Evolutionary conservation across 2,888 invertebrate genomes (phyloP), one percentile per base, ranked within the genome.

Genomic region (Stenolophus ochropezus): DNA sequence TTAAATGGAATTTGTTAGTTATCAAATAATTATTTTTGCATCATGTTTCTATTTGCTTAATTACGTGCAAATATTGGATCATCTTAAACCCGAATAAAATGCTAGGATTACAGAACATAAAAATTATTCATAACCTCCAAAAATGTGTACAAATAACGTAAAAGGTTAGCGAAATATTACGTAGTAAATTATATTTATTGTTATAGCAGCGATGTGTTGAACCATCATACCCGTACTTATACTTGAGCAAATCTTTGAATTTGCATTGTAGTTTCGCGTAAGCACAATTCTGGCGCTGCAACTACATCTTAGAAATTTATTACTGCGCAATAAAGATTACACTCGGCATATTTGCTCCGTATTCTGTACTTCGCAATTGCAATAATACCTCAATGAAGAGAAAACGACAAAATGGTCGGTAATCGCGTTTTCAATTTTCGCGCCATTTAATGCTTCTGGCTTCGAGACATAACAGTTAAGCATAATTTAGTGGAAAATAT

Each of bases 401-500:
- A 27, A 75, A 75, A 77, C 77, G 65, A 77, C 77, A 65, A 77
- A 77, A 65, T 49, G 47, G 65, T 47, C 42, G 21, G 77, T 77
- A 61, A 65, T 77, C 61, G 61, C 61, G 47, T 77, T 61, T 65
- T 61, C 47, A 69, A 80, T 80, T 73, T 73, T 71, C 80, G 80
- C 58, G 71, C 80, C 80, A 80, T 80, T 80, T 73, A 80, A 53
- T 80, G 25, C 42, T 27, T 6, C 25, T 73, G 25, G 20, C 80
- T 27, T 71, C 73, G 33, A 73, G 56, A 56, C 47, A 80, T 47
- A 80, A 80, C 80, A 80, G 61, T 80, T 80, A 80, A 73, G 58
- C 61, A 80, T 61, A 80, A 80, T 80, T 80, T 80, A 80, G 42
- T 80, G 80, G 80, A 80, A 80, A 80, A 71, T 80, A 80, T 80